Evolutionary conservation across 2,888 invertebrate genomes (phyloP), one percentile per base, ranked within the genome.

Genomic region (Machimus rusticus): DNA sequence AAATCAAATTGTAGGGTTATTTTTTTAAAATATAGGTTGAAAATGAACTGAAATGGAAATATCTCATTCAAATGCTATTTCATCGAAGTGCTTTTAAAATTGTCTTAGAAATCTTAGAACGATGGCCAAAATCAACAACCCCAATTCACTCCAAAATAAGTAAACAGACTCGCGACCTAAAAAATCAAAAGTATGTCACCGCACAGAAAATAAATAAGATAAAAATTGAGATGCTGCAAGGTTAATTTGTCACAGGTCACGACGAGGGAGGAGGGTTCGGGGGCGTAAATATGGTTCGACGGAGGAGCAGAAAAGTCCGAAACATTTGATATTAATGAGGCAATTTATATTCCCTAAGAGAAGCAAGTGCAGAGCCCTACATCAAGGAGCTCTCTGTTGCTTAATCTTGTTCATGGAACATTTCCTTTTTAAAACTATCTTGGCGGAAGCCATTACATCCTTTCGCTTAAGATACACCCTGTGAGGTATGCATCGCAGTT

Each of bases 271-370:
- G 79, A 51, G 28, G 39, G 6, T 39, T 0, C 2, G 39, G 31
- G 28, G n/a, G 31, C 28, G 51, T 79, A 79, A 79, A 79, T 79
- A 79, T 79, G 51, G 19, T 51, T 34, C 51, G 28, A 31, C 28
- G 14, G 12, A 66, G 9, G 23, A 66, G 28, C 23, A 66, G 66
- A 46, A 5, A 5, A 66, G 66, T 66, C 66, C 79, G 31, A 79
- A 46, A 85, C 74, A 46, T 85, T 43, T 74, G 28, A 57, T 86
- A 87, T 87, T 87, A 87, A 87, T 87, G 87, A 86, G 34, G 79
- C 46, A 87, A 87, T 87, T 87, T 87, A 87, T 86, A 87, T 87
- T 87, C 87, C 57, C 74, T 86, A 28, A 43, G 43, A 46, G 66
- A n/a, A 19, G 28, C 31, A 46, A 31, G 46, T 51, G 78, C n/a